phyloP scores from a whole-genome alignment of 2,113 vertebrate species.

The Brachionichthys hirsutus region DNA sequence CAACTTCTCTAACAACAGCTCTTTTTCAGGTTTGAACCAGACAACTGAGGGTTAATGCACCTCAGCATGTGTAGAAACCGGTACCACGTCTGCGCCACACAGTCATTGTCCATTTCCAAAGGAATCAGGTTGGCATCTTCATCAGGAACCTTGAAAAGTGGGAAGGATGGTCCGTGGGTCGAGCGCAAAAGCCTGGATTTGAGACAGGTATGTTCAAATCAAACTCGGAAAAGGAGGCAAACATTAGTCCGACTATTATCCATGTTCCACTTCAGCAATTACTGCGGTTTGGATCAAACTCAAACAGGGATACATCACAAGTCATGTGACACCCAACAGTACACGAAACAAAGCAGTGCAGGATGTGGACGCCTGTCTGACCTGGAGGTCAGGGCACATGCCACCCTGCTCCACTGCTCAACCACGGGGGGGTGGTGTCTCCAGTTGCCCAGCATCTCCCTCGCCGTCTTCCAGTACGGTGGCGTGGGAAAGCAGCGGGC shows the following conservation, averaged over 20 bases:
- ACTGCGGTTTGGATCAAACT: no score
- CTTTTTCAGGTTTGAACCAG: neutral
- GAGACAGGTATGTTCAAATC: neutral
- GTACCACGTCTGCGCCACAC: conserved; percentile 95
- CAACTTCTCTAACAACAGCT: neutral
- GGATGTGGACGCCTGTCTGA: conserved; percentile 44
- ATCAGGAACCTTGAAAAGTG: conserved; percentile 92
- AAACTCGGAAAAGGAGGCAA: neutral
- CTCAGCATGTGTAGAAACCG: conserved; percentile 97
- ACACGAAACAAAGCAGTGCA: neutral
- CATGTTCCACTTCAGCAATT: no score
- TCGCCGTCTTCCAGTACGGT: conserved; percentile 95
- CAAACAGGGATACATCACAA: no score
- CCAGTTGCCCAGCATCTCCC: conserved; percentile 97
- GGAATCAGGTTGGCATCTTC: conserved; percentile 92
- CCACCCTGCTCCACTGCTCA: conserved; percentile 95
- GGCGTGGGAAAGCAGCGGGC: conserved; percentile 93
- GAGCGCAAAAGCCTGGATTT: conserved; percentile 86
- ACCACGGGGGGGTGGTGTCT: conserved; percentile 96
- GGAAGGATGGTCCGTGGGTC: conserved; percentile 92
- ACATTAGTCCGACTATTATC: neutral
- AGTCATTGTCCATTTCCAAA: conserved; percentile 94
- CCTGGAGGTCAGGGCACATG: conserved; percentile 94
- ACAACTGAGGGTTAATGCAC: conserved; percentile 58
- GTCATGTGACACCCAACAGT: neutral